Evolutionary conservation across 2,113 vertebrate species (phyloP).

Genomic region (Vulpes lagopus): DNA sequence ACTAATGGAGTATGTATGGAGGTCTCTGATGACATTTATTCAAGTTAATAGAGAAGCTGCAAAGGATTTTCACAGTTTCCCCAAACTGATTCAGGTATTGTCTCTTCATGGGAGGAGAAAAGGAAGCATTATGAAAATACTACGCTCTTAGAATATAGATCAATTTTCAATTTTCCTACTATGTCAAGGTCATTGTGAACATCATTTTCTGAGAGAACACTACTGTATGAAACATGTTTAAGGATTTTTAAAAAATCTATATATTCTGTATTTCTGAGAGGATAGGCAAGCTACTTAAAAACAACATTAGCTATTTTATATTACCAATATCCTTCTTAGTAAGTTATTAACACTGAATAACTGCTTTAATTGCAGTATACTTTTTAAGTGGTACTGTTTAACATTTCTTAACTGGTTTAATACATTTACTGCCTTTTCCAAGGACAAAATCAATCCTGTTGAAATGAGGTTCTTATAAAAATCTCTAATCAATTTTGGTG

Average conservation of each 20-base stretch:
- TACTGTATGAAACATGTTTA: neutral
- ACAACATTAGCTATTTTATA: neutral
- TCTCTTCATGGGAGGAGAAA: neutral
- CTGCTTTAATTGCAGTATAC: neutral
- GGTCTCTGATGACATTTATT: neutral
- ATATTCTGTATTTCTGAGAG: neutral
- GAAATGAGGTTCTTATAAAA: neutral
- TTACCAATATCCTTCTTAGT: neutral
- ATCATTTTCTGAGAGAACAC: neutral
- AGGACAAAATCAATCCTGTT: neutral
- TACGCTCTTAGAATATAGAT: conserved; percentile 44
- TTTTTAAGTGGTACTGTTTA: neutral
- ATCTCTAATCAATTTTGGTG: neutral
- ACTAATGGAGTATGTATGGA: neutral
- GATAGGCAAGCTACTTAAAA: neutral
- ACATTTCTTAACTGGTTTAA: neutral
- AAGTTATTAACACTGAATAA: neutral
- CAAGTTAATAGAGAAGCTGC: neutral
- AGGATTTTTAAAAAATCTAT: neutral
- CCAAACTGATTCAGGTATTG: neutral
- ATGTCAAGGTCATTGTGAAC: conserved; percentile 21
- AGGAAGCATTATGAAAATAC: neutral
- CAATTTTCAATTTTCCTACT: neutral
- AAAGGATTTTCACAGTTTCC: neutral
- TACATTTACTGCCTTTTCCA: neutral